phyloP scores from a whole-genome alignment of 2,888 invertebrate species.

The Parelbella ahira region DNA sequence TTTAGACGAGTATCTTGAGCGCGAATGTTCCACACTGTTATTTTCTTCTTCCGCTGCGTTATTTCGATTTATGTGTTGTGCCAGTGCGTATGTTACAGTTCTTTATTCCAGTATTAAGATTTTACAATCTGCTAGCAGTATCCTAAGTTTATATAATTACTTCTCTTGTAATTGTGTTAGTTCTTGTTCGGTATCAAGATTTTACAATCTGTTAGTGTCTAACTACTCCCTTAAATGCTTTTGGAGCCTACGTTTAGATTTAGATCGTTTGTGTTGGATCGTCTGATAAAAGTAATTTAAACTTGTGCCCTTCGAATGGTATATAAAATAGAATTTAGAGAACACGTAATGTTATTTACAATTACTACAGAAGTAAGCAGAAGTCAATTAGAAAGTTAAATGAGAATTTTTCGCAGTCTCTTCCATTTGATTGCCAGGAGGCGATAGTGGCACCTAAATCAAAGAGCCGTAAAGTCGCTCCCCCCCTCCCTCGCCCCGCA shows the following conservation, averaged over 20 bases:
- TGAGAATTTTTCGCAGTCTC: conserved; percentile 17
- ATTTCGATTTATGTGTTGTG: conserved; percentile 19
- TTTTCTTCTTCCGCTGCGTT: conserved; percentile 25
- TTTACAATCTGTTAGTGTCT: no score
- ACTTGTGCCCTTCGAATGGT: background rate
- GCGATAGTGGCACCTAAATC: conserved; percentile 55
- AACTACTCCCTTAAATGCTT: no score
- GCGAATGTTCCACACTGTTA: conserved; percentile 24
- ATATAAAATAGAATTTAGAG: background rate
- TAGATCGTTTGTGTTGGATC: no score
- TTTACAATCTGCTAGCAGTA: no score
- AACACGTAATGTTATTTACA: background rate
- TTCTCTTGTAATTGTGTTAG: no score
- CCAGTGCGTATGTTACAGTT: no score
- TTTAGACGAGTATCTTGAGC: conserved; percentile 22
- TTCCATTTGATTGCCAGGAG: conserved; percentile 28
- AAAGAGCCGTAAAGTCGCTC: conserved; percentile 68
- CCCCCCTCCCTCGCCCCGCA: no score
- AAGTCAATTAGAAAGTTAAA: conserved; percentile 14
- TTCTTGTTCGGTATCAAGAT: no score
- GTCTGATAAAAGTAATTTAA: conserved; percentile 4
- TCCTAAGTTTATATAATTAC: no score
- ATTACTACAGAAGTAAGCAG: background rate
- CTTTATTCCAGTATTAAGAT: no score
- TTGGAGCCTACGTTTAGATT: no score